Percentiles rank a stretch among this genome's conserved stretches.
phyloP scores from a whole-genome alignment of 2,113 vertebrate genomes.

The Cyphomyrus plagiostoma region DNA sequence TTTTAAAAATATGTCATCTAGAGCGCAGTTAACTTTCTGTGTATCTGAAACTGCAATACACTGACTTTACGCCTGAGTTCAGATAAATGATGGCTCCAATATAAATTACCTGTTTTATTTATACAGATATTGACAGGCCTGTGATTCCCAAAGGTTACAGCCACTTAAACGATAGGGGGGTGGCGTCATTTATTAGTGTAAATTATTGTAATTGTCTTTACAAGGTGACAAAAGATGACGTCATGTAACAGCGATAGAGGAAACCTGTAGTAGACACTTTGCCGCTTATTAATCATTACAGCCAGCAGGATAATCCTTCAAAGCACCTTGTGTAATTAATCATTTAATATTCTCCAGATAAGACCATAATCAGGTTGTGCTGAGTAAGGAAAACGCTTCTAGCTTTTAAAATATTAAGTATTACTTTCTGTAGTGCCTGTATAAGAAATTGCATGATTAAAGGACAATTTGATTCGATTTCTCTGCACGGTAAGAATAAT shows the following conservation, averaged over 20 bases:
- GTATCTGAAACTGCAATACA: background rate
- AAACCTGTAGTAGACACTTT: background rate
- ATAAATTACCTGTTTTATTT: background rate
- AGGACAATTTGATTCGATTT: background rate
- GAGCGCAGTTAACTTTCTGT: background rate
- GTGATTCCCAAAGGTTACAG: background rate
- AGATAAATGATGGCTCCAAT: background rate
- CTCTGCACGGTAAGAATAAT: background rate
- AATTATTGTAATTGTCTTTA: background rate
- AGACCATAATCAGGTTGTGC: background rate
- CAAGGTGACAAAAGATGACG: background rate
- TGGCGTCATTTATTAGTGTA: background rate
- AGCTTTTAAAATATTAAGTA: background rate
- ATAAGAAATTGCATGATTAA: background rate
- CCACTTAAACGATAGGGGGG: background rate
- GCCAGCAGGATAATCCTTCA: background rate
- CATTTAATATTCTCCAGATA: slow-evolving; percentile 12
- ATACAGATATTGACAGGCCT: background rate
- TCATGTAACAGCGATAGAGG: background rate
- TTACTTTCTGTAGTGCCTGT: background rate
- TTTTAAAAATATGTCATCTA: background rate
- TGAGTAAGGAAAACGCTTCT: background rate
- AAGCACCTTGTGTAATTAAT: slow-evolving; percentile 9
- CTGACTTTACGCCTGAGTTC: background rate
- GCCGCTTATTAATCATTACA: background rate